These are phyloP conservation scores for Xestobium rufovillosum DNA, from an alignment of 2,888 invertebrate species.

Conservation along the genomic window DNA sequence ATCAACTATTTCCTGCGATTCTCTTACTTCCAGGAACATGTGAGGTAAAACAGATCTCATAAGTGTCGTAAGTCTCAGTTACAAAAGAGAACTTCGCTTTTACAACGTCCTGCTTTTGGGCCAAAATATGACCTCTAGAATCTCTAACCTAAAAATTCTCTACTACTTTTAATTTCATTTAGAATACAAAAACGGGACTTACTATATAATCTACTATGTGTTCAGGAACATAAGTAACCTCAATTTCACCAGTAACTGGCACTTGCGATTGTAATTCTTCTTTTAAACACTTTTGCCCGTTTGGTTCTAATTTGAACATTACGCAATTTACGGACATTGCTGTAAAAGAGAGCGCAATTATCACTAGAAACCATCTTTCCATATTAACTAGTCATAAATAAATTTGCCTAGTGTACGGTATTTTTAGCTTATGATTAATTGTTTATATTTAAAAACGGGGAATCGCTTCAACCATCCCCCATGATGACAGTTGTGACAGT, in stretches of 20 bases:
- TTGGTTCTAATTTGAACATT: slow-evolving; percentile 82
- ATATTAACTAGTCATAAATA: too few species aligned
- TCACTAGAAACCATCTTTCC: too few species aligned
- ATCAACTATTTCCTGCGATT: too few species aligned
- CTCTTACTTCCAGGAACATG: slow-evolving; percentile 74
- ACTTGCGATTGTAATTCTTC: slow-evolving; percentile 96
- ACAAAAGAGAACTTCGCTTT: slow-evolving; percentile 97
- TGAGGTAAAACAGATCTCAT: slow-evolving; percentile 93
- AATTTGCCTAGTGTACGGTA: too few species aligned
- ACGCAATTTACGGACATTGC: slow-evolving; percentile 52
- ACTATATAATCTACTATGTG: slow-evolving; percentile 82
- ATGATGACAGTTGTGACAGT: too few species aligned
- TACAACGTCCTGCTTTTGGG: slow-evolving; percentile 78
- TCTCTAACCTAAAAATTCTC: slow-evolving; percentile 83
- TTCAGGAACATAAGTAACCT: slow-evolving; percentile 79
- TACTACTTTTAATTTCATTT: too few species aligned
- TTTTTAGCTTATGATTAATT: too few species aligned
- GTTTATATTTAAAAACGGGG: too few species aligned
- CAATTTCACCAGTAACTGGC: slow-evolving; percentile 91
- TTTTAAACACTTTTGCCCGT: slow-evolving; percentile 88
- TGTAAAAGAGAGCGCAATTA: too few species aligned
- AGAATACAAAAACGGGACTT: too few species aligned
- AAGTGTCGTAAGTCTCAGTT: slow-evolving; percentile 92
- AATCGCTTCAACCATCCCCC: too few species aligned
- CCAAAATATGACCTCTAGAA: slow-evolving; percentile 87